A percentile compares a stretch with the other conserved stretches of the same genome.
Conservation (phyloP, 2,888 invertebrate species). For the Hoplodrina blanda region DNA sequence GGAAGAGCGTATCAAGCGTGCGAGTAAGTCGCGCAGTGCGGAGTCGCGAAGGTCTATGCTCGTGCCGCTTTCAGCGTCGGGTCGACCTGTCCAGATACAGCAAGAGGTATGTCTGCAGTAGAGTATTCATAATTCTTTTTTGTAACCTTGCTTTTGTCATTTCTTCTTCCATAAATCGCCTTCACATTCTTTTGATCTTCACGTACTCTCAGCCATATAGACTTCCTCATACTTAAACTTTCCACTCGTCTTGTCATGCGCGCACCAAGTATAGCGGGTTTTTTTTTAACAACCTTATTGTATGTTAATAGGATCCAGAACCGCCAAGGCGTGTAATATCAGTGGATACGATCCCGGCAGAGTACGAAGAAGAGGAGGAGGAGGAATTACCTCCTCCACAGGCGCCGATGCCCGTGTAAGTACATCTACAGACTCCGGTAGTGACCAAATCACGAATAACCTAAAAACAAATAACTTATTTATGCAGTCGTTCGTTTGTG, state of each 20-base stretch:
- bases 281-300: background rate
- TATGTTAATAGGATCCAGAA: constrained; percentile 62
- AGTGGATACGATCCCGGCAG: constrained; percentile 72
- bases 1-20: constrained; percentile 98
- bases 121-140: no score
- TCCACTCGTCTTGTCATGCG: no score
- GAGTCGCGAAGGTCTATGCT: constrained; percentile 86
- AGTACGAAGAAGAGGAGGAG: constrained; percentile 81
- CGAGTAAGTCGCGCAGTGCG: constrained; percentile 92
- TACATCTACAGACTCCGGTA: constrained; percentile 17
- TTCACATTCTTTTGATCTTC: no score
- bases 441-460: no score
- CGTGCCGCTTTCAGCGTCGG: constrained; percentile 84
- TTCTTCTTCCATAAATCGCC: no score
- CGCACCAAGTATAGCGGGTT: no score
- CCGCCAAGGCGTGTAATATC: constrained; percentile 74
- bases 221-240: no score
- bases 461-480: no score
- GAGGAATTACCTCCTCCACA: constrained; percentile 74
- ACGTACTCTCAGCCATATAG: no score
- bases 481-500: no score
- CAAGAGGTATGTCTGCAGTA: constrained; percentile 71
- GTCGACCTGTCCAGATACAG: constrained; percentile 78
- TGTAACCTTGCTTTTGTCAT: no score
- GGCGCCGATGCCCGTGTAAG: constrained; percentile 70